A percentile compares a stretch with the other conserved stretches of the same genome.
These are phyloP conservation scores for Dendrocincla tyrannina DNA, from an alignment of 2,797 vertebrate genomes.

Conservation along the genomic window DNA sequence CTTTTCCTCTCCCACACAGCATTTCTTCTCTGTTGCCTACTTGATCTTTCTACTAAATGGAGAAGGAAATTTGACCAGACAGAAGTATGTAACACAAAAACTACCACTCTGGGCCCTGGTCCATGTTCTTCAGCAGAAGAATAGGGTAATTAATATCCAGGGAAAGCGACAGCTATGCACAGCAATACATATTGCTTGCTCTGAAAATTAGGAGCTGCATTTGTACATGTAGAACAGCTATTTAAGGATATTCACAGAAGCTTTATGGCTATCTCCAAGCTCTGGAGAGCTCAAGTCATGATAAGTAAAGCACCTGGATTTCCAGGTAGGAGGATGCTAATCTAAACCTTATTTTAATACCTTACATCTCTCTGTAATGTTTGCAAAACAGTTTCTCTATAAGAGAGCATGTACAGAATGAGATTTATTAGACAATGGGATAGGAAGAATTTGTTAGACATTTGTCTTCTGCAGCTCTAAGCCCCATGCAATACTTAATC, in stretches of 20 bases:
- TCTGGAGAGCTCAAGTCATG: not conserved
- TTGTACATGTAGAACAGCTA: slow-evolving; percentile 13
- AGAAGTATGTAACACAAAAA: not conserved
- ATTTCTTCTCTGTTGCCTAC: not conserved
- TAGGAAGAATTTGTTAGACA: not conserved
- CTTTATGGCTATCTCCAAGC: slow-evolving; percentile 26
- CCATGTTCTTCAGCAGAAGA: not conserved
- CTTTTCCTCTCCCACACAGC: fast-evolving
- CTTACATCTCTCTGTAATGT: not conserved
- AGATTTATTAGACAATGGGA: not conserved
- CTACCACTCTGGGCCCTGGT: not conserved
- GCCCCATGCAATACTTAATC: not conserved
- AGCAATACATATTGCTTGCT: not conserved
- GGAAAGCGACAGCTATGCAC: not conserved
- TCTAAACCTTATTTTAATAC: slow-evolving; percentile 7
- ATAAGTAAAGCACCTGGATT: slow-evolving; percentile 44
- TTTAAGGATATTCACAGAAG: slow-evolving; percentile 23
- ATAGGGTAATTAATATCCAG: not conserved
- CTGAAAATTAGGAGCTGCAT: not conserved
- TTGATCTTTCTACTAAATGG: not conserved
- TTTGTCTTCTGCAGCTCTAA: not conserved
- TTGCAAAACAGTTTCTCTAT: not conserved
- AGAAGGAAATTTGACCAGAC: not conserved
- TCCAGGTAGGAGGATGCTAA: slow-evolving; percentile 36
- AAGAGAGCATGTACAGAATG: not conserved